A percentile compares a stretch with the other conserved stretches of the same genome.
phyloP scores from a whole-genome alignment of 2,113 vertebrate species.

The Salvelinus alpinus region DNA sequence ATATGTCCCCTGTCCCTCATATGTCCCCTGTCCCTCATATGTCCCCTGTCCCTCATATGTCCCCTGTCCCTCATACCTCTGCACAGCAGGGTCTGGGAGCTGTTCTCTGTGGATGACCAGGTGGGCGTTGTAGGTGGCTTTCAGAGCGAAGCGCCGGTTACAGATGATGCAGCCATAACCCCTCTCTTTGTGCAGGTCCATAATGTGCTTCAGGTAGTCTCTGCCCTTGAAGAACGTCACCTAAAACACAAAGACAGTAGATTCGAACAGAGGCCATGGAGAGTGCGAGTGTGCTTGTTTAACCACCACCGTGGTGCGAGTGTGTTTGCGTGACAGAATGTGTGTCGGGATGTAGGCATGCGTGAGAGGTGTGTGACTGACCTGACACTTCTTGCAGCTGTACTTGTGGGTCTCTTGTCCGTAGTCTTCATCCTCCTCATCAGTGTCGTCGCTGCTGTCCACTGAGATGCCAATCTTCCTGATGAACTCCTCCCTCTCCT shows the following conservation, averaged over 20 bases:
- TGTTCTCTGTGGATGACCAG: conserved; percentile 98
- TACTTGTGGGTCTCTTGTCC: conserved; percentile 94
- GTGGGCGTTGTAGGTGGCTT: conserved; percentile 98
- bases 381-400: conserved; percentile 98
- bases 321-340: background rate
- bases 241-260: conserved; percentile 57
- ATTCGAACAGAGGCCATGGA: background rate
- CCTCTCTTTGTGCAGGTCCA: conserved; percentile 95
- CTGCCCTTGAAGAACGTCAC: conserved; percentile 91
- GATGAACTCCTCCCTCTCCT: conserved; percentile 92
- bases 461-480: conserved; percentile 96
- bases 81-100: conserved; percentile 93
- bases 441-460: conserved; percentile 87
- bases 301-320: conserved; percentile 58
- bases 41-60: too few relatives aligned
- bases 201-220: conserved; percentile 96
- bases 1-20: too few relatives aligned
- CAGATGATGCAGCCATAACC: conserved; percentile 94
- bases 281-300: conserved; percentile 9
- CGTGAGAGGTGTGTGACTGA: conserved; percentile 45
- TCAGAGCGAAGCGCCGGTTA: conserved; percentile 92
- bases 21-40: too few relatives aligned
- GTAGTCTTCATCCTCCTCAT: conserved; percentile 77
- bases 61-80: conserved; percentile 71
- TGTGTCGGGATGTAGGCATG: background rate